Evolutionary conservation across 37 sponge, comb jelly and placozoan genomes (phyloP).

Genomic region (Bolinopsis microptera): DNA sequence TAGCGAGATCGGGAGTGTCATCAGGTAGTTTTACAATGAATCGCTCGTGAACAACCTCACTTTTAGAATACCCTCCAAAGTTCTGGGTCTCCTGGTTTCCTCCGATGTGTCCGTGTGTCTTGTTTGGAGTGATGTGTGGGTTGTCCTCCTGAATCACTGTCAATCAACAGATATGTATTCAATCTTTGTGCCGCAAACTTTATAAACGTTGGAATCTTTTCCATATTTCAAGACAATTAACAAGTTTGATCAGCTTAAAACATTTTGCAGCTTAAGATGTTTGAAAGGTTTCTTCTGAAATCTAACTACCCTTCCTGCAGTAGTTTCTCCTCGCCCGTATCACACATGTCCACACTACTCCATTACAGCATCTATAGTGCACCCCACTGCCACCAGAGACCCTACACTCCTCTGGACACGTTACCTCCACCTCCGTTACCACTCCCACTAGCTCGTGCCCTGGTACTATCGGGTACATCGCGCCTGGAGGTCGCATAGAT

Average conservation of each 20-base stretch:
- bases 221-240: too few species aligned
- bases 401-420: not conserved
- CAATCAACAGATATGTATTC: too few species aligned
- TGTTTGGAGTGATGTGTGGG: constrained; percentile 12
- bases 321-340: constrained; percentile 28
- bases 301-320: not conserved
- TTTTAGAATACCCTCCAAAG: not conserved
- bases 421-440: not conserved
- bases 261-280: too few species aligned
- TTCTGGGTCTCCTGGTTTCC: constrained; percentile 28
- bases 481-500: not conserved
- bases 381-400: not conserved
- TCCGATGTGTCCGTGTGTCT: constrained; percentile 17
- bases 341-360: not conserved
- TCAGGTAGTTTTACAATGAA: not conserved
- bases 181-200: too few species aligned
- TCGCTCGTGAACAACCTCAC: not conserved
- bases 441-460: constrained; percentile 38
- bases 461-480: constrained; percentile 35
- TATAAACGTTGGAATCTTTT: too few species aligned
- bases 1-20: not conserved
- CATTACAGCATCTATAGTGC: not conserved
- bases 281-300: too few species aligned
- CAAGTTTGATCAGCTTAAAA: too few species aligned
- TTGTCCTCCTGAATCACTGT: constrained; percentile 6